Evolutionary conservation across 1,140 invertebrate species (phyloP), one percentile per base, ranked within the genome.

Genomic region (Hycleus cichorii): DNA sequence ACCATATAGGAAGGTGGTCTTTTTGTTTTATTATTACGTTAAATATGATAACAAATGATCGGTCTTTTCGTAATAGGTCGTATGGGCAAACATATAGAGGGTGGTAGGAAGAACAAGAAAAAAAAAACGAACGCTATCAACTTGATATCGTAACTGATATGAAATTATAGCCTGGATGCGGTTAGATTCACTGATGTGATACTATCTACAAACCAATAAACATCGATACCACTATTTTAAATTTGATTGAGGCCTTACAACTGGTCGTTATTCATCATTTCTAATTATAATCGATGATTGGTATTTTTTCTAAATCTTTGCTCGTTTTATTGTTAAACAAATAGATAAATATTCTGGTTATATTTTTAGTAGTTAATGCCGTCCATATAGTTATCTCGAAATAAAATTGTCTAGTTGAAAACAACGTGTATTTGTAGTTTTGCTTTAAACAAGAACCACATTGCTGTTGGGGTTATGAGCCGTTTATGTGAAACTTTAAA

Each of bases 141-240:
- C 57, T 58, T 63, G 63, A 63, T 61, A 63, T 58, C 58, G 56
- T 52, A 61, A 65, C 57, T 65, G 64, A 65, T 65, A 65, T 65
- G 61, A 65, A 65, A 58, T 65, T 65, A 65, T 65, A 57, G 64
- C 56, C 55, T 43, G 50, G 64, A 65, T 65, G 63, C 40, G 64
- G 58, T 65, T 65, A 65, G 64, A 65, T 65, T 65, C 64, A 65
- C 58, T 63, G 64, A 65, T 65, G 64, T 55, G 64, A 65, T 60
- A 54, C 49, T 58, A 63, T 54, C 55, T 56, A 53, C 27, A 55
- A 59, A 59, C 57, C 57, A 52, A 59, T 59, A 59, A 49, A 59
- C 52, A 59, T 54, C 57, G 50, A 54, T 59, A 51, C 47, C 50
- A 59, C 49, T 45, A 54, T 49, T 59, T 52, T 59, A 53, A 53